These are phyloP conservation scores for Calcarius ornatus DNA, from an alignment of 2,113 vertebrate genomes.

Conservation along the genomic window DNA sequence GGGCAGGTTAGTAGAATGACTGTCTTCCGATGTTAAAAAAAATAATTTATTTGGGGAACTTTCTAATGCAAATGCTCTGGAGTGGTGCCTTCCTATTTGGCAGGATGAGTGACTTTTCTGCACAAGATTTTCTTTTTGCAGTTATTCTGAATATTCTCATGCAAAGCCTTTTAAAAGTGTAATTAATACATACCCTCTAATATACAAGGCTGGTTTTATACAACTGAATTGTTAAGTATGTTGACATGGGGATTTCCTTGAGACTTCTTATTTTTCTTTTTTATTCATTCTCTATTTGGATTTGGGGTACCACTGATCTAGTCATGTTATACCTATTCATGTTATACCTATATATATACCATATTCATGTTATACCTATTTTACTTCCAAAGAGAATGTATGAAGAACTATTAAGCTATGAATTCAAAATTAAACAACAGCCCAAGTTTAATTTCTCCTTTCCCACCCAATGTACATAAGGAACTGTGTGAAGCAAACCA, in stretches of 20 bases:
- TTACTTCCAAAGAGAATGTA: not conserved
- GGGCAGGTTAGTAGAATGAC: not conserved
- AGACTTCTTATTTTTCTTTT: not conserved
- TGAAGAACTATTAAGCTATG: not conserved
- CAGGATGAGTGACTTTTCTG: not conserved
- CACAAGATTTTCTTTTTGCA: not conserved
- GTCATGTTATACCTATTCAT: not conserved
- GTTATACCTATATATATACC: not conserved
- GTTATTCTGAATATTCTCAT: not conserved
- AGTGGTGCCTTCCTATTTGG: not conserved
- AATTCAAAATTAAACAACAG: not conserved
- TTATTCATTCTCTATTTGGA: not conserved
- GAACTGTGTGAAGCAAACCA: not conserved
- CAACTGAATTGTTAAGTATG: not conserved
- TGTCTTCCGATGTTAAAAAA: not conserved
- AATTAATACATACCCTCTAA: not conserved
- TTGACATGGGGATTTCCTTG: not conserved
- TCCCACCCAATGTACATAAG: not conserved
- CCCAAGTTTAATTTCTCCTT: not conserved
- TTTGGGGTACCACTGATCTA: not conserved
- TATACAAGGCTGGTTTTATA: not conserved
- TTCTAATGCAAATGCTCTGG: not conserved
- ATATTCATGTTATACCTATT: not conserved
- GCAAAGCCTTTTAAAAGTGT: not conserved
- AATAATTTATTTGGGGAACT: not conserved